Conservation (phyloP, 2,797 vertebrate genomes). For the Vireo griseus region DNA sequence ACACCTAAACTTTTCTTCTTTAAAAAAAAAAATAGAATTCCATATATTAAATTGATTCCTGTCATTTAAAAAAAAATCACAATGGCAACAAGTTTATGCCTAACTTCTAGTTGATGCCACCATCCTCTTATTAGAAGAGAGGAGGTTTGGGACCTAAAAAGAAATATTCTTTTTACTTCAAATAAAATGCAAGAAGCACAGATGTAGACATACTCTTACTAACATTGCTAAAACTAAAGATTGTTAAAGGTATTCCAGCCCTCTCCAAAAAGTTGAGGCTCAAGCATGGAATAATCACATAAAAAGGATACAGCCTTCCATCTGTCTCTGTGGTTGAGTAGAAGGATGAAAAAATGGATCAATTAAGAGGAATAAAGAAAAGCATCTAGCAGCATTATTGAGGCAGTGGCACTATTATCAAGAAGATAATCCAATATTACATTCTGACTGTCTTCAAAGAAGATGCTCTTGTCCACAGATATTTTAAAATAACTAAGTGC, state of each 20-base stretch:
- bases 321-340: background rate
- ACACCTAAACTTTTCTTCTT: background rate
- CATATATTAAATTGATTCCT: background rate
- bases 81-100: background rate
- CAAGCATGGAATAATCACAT: background rate
- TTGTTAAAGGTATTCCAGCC: background rate
- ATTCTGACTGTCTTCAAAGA: background rate
- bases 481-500: constrained; percentile 6
- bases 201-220: background rate
- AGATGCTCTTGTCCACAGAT: background rate
- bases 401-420: background rate
- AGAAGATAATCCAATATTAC: background rate
- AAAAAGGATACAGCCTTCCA: background rate
- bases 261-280: background rate
- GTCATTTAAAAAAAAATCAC: background rate
- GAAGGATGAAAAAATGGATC: background rate
- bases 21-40: background rate
- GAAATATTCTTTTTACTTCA: background rate
- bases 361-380: constrained; percentile 4
- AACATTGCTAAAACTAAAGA: background rate
- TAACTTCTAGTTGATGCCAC: background rate
- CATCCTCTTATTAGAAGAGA: background rate
- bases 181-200: background rate
- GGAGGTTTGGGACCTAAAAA: background rate
- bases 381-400: background rate